Percentiles rank a stretch among this genome's conserved stretches.
These are phyloP conservation scores for Origma solitaria DNA, from an alignment of 2,113 vertebrate genomes.

Conservation along the genomic window DNA sequence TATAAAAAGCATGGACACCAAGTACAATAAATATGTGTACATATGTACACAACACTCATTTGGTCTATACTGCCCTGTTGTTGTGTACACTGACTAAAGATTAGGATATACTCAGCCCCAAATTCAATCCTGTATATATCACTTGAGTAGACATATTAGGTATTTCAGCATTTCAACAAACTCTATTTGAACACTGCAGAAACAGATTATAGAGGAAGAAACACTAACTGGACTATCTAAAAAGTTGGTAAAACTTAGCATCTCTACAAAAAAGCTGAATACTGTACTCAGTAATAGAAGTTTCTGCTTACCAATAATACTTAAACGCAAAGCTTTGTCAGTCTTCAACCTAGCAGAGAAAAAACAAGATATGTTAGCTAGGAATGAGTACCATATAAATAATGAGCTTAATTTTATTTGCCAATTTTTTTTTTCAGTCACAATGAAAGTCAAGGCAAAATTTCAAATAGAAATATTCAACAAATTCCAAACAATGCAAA, in stretches of 20 bases:
- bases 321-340: conserved; percentile 89
- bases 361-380: conserved; percentile 5
- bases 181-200: neutral
- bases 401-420: neutral
- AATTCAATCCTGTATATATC: neutral
- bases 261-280: neutral
- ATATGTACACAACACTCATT: neutral
- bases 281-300: neutral
- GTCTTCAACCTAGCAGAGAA: conserved; percentile 75
- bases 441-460: neutral
- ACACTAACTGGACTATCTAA: neutral
- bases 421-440: neutral
- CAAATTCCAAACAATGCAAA: neutral
- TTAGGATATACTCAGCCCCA: neutral
- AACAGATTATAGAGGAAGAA: neutral
- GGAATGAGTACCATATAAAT: neutral
- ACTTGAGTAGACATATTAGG: neutral
- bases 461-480: neutral
- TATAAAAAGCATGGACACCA: neutral
- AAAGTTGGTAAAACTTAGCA: neutral
- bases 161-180: neutral
- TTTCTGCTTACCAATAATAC: conserved; percentile 77
- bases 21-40: neutral
- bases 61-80: neutral
- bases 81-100: neutral